These are phyloP conservation scores for Rattus rattus DNA, from an alignment of 2,113 vertebrate species.

Conservation along the genomic window DNA sequence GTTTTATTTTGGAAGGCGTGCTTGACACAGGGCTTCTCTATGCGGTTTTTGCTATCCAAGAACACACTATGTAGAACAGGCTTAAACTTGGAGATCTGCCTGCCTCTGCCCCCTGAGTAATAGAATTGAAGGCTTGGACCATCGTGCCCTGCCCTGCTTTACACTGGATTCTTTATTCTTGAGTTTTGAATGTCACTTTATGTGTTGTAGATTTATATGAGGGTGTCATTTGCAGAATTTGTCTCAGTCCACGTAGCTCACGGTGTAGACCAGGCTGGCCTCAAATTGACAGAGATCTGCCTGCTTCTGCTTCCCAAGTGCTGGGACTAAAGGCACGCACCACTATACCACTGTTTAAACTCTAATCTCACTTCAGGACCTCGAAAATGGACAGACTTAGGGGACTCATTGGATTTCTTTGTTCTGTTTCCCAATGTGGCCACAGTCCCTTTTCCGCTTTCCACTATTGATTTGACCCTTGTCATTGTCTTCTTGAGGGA, in stretches of 20 bases:
- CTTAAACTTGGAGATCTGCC: not conserved
- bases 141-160: not conserved
- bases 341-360: not conserved
- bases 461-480: not conserved
- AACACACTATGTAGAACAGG: not conserved
- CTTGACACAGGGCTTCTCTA: not conserved
- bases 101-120: not conserved
- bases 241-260: not conserved
- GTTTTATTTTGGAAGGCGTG: too few relatives aligned
- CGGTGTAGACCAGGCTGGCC: not conserved
- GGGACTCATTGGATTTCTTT: not conserved
- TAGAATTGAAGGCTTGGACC: not conserved
- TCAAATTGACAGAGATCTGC: rapidly evolving
- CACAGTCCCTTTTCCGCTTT: not conserved
- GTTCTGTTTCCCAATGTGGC: not conserved
- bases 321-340: not conserved
- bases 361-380: not conserved
- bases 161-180: not conserved
- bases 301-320: not conserved
- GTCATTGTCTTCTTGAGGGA: not conserved
- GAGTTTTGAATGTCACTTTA: not conserved
- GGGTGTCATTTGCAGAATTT: not conserved
- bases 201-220: not conserved
- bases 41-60: not conserved
- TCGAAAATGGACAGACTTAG: too few relatives aligned